Conservation (phyloP, 1,140 invertebrate genomes). For the Leptopilina boulardi region DNA sequence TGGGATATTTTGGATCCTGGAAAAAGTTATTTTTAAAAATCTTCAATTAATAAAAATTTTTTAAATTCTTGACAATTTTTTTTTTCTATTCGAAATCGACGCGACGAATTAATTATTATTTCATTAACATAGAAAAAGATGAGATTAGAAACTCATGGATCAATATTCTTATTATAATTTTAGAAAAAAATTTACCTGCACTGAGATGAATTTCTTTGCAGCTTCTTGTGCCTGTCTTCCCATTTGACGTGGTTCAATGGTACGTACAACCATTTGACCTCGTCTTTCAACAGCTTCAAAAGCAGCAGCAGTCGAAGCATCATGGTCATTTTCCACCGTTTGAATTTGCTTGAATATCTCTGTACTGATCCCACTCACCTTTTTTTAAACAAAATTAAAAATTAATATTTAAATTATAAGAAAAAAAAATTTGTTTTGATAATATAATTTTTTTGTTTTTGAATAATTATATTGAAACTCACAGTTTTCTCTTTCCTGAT, state of each 20-base stretch:
- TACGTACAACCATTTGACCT: constrained; percentile 95
- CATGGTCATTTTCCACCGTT: constrained; percentile 95
- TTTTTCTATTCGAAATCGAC: neutral
- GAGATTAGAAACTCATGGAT: too few relatives aligned
- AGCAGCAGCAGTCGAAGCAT: constrained; percentile 91
- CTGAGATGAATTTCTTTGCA: constrained; percentile 87
- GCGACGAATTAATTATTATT: too few relatives aligned
- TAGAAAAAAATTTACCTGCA: constrained; percentile 78
- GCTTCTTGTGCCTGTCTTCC: constrained; percentile 88
- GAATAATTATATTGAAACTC: too few relatives aligned
- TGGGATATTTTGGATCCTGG: constrained; percentile 87
- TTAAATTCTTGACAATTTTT: neutral
- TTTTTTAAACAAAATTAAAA: constrained; percentile 53
- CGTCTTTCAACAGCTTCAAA: constrained; percentile 93
- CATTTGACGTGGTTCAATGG: constrained; percentile 90
- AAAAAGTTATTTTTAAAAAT: too few relatives aligned
- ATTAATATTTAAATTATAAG: neutral
- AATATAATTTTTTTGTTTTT: too few relatives aligned
- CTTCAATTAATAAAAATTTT: neutral
- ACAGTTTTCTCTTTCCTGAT: too few relatives aligned
- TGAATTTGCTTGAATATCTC: constrained; percentile 98
- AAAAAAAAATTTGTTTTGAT: neutral
- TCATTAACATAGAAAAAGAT: too few relatives aligned
- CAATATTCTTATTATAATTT: neutral
- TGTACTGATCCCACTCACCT: constrained; percentile 95